Evolutionary conservation across 2,797 vertebrate genomes (phyloP), one percentile per base, ranked within the genome.

Genomic region (Mionectes olivaceus): DNA sequence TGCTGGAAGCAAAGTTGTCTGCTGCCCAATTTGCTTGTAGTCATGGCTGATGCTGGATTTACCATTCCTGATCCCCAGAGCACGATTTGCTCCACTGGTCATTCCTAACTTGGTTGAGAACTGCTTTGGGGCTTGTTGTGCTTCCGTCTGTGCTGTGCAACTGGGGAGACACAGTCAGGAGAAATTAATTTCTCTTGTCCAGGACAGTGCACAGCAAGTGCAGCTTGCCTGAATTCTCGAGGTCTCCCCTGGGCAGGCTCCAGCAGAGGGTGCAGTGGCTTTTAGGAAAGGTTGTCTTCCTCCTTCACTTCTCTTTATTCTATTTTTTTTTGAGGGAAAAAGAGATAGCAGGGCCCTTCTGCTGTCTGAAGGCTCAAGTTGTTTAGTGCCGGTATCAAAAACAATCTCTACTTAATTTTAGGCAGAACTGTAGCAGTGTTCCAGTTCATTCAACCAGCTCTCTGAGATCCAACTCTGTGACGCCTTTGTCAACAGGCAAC

Each of bases 191-290:
- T 61, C 23, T 67, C 9, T 33, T 13, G 10, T 18, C 8, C 24
- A 52, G 63, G 23, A 11, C 24, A 43, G 2, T 1, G 7, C 7
- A 2, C 2, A 1, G 27, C 0, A 13, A 15, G 2, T 9, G 17
- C 10, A 64, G 41, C 35, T 56, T 21, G 25, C 9, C 41, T 37
- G 3, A 13, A 32, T 43, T 3, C 22, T 43, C 0, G 2, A 22
- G 17, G 30, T 10, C 25, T 84, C 28, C 9, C 37, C 21, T 15
- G 8, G 2, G 33, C 27, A 60, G 75, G 22, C 43, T 21, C 95
- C 95, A 27, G 94, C 96, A 97, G 96, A 93, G 92, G 96, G 96
- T 79, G 95, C 91, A 87, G 56, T 47, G 35, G 83, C 43, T 75
- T 18, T 23, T 7, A 2, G 19, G 35, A 24, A 70, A 63, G 13